phyloP scores from a whole-genome alignment of 2,113 vertebrate species.

The Raja brachyura region DNA sequence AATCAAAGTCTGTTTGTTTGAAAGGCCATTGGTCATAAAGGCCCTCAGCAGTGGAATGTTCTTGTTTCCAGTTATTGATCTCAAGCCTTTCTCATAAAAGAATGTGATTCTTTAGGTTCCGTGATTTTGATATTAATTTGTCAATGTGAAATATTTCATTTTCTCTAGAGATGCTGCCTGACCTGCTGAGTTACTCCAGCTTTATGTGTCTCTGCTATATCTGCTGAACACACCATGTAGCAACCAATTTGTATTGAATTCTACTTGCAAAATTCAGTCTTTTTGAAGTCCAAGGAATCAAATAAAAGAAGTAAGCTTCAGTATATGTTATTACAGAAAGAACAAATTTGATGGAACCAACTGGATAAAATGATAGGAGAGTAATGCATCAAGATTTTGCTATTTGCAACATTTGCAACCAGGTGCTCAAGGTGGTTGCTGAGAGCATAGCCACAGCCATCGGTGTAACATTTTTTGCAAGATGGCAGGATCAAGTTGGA shows the following conservation, averaged over 20 bases:
- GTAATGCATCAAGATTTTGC: background rate
- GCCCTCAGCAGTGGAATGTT: background rate
- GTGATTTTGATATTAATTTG: background rate
- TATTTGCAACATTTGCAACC: background rate
- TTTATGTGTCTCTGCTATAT: too few relatives aligned
- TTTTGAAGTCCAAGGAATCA: too few relatives aligned
- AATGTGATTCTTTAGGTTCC: background rate
- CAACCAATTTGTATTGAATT: too few relatives aligned
- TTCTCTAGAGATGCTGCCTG: too few relatives aligned
- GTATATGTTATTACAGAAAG: too few relatives aligned
- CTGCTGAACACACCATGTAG: too few relatives aligned
- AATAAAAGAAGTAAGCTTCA: too few relatives aligned
- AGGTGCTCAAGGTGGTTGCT: too few relatives aligned
- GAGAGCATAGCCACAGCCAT: too few relatives aligned
- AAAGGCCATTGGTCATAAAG: conserved; percentile 3
- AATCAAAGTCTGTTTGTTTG: conserved; percentile 15
- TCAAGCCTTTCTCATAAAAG: background rate
- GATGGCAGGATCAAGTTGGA: background rate
- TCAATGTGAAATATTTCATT: background rate
- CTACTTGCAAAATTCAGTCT: too few relatives aligned
- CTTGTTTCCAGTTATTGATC: conserved; percentile 24
- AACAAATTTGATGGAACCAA: background rate
- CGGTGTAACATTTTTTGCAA: background rate
- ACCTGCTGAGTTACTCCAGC: too few relatives aligned
- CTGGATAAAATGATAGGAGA: background rate